A percentile compares a stretch with the other conserved stretches of the same genome.
Evolutionary conservation across 2,113 vertebrate species (phyloP).

Genomic region (Mustela lutreola): DNA sequence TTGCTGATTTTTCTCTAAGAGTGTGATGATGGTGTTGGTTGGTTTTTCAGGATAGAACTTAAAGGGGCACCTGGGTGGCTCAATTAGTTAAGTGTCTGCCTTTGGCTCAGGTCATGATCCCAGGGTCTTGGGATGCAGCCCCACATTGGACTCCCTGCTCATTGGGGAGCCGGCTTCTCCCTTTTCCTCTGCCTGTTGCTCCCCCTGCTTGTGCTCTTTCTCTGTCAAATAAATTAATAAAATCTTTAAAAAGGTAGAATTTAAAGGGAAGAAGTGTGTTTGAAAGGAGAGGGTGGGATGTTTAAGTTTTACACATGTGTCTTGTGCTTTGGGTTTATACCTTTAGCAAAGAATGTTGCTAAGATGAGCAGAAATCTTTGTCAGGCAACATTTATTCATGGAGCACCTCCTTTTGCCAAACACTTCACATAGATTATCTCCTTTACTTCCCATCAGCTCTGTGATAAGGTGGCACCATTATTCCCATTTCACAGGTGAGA

Average conservation of each 20-base stretch:
- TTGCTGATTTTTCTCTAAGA: neutral
- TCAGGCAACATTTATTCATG: neutral
- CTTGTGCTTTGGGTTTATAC: neutral
- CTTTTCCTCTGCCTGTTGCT: too few species aligned
- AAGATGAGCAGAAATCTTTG: neutral
- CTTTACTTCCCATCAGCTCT: neutral
- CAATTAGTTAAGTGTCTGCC: neutral
- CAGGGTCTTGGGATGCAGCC: neutral
- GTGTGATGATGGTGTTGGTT: neutral
- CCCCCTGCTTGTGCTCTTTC: neutral
- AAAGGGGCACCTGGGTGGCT: neutral
- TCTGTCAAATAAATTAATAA: neutral
- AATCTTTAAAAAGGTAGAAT: neutral
- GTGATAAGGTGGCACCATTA: neutral
- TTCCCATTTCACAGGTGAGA: conserved; percentile 34
- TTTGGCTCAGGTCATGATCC: neutral
- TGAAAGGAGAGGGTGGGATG: neutral
- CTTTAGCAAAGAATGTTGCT: neutral
- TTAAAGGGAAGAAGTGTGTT: neutral
- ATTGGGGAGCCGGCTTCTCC: too few species aligned
- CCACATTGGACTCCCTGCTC: neutral
- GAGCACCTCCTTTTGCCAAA: neutral
- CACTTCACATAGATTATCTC: neutral
- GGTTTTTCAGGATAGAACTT: neutral
- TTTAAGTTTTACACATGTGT: neutral